Percentiles rank a stretch among this genome's conserved stretches.
phyloP scores from a whole-genome alignment of 2,113 vertebrate genomes.

The Neogobius melanostomus region DNA sequence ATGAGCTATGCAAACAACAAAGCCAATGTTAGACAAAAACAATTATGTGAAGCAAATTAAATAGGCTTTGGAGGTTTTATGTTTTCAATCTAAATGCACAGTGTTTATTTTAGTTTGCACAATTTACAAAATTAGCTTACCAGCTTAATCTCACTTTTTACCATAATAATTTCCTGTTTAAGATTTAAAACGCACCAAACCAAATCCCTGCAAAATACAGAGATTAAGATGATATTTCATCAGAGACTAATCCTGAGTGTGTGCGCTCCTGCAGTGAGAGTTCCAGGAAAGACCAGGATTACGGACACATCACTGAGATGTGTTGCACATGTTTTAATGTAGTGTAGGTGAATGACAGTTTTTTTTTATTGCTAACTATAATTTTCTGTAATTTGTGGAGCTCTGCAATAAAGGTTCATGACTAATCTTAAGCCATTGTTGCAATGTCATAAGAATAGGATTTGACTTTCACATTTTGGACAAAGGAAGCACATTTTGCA shows the following conservation, averaged over 20 bases:
- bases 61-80: neutral
- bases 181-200: conserved; percentile 33
- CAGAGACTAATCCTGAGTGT: conserved; percentile 45
- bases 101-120: conserved; percentile 16
- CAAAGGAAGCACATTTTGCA: too few species aligned
- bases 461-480: too few species aligned
- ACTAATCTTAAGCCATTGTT: too few species aligned
- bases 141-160: conserved; percentile 39
- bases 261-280: conserved; percentile 24
- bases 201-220: conserved; percentile 45
- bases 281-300: conserved; percentile 30
- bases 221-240: conserved; percentile 61
- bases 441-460: too few species aligned
- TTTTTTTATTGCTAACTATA: neutral
- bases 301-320: conserved; percentile 9
- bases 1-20: conserved; percentile 9
- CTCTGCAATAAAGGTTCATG: too few species aligned
- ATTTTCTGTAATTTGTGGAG: neutral
- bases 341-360: neutral
- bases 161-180: conserved; percentile 43
- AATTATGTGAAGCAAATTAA: conserved; percentile 7
- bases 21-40: conserved; percentile 19
- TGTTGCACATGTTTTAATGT: conserved; percentile 5
- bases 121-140: conserved; percentile 53
- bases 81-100: neutral